Conservation (phyloP, 2,113 vertebrate genomes). For the Carassius auratus region DNA sequence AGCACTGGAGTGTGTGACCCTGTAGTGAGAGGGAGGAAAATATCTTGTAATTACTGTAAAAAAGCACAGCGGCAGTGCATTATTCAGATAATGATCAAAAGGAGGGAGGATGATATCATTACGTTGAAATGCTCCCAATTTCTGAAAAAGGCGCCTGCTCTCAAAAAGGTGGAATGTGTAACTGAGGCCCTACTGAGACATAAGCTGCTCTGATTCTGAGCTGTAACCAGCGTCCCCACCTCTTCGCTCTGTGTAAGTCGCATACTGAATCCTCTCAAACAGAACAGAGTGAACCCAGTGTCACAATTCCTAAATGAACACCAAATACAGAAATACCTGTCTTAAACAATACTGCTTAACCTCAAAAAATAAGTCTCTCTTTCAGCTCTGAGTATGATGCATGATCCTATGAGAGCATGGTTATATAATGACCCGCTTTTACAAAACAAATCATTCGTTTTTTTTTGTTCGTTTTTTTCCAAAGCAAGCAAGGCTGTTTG, state of each 20-base stretch:
- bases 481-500: conserved; percentile 49
- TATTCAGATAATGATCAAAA: conserved; percentile 70
- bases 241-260: conserved; percentile 32
- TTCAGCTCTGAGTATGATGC: conserved; percentile 69
- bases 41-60: conserved; percentile 64
- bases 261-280: conserved; percentile 58
- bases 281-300: conserved; percentile 55
- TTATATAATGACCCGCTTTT: conserved; percentile 71
- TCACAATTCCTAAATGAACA: conserved; percentile 66
- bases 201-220: conserved; percentile 24
- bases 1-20: conserved; percentile 35
- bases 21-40: conserved; percentile 52
- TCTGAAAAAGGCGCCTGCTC: conserved; percentile 56
- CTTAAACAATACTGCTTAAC: conserved; percentile 12
- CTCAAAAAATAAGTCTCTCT: conserved; percentile 56
- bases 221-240: conserved; percentile 19
- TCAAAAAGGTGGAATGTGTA: conserved; percentile 41
- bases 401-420: conserved; percentile 59
- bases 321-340: conserved; percentile 34
- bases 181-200: conserved; percentile 50
- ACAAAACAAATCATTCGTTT: conserved; percentile 59
- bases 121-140: conserved; percentile 60
- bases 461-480: conserved; percentile 57
- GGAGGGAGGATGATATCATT: conserved; percentile 68
- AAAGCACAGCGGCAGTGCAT: conserved; percentile 64